Evolutionary conservation across 2,797 vertebrate species (phyloP).

Genomic region (Fistularia tabacaria): DNA sequence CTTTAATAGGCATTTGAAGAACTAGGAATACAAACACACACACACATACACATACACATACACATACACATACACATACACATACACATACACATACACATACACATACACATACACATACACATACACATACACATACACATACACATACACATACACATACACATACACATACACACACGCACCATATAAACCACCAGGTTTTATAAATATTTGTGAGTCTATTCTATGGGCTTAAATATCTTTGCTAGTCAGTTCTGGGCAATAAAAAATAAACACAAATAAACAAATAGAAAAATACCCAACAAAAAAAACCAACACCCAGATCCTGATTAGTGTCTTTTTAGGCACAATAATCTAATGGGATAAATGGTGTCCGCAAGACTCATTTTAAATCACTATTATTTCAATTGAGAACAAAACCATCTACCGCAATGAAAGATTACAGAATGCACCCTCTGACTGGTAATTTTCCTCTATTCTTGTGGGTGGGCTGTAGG

Average conservation of each 20-base stretch:
- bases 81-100: not conserved
- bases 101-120: no score
- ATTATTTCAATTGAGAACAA: conserved; percentile 55
- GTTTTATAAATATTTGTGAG: no score
- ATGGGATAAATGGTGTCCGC: conserved; percentile 45
- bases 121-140: no score
- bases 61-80: no score
- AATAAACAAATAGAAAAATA: not conserved
- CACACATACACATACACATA: not conserved
- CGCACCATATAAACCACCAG: no score
- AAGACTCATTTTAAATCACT: conserved; percentile 45
- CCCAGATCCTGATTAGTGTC: conserved; percentile 65
- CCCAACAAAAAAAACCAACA: not conserved
- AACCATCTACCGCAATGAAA: conserved; percentile 20
- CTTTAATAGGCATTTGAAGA: no score
- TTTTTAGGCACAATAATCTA: conserved; percentile 47
- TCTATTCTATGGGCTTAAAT: no score
- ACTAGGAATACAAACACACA: no score
- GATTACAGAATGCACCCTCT: conserved; percentile 47
- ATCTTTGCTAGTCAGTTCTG: no score
- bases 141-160: no score
- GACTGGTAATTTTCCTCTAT: conserved; percentile 50
- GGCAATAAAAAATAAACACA: no score
- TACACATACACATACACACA: not conserved
- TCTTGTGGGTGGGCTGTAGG: conserved; percentile 39